Evolutionary conservation across 2,113 vertebrate species (phyloP), one percentile per base, ranked within the genome.

Genomic region (Dinomys branickii): DNA sequence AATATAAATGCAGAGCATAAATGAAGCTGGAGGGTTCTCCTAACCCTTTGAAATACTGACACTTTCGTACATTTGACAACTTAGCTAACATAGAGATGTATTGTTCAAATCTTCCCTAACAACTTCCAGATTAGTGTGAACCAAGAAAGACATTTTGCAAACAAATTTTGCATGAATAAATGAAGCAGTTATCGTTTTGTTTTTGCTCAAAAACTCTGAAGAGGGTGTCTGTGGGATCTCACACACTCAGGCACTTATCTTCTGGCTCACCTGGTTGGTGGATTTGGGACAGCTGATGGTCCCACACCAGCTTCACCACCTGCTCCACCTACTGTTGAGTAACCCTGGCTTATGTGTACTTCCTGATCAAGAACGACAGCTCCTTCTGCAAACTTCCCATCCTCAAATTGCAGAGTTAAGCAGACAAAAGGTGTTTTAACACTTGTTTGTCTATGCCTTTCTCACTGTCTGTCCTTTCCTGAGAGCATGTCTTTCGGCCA

Each of bases 361-460:
- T 28, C 9, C 1, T 61, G 14, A 80, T 3, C 7, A 67, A 84
- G 3, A 0, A 0, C 4, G 5, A 10, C 24, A 17, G 4, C 22
- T 67, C 88, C 50, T 65, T 2, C 3, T 8, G 13, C 5, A 63
- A 35, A 5, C 7, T 16, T 10, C 7, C 38, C 24, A 26, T 12
- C 2, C 17, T 16, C 58, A 56, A 50, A 0, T 0, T 65, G 24
- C 8, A 86, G 38, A 26, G 20, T 0, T 33, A 28, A 22, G 38
- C 12, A 41, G 14, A 87, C 38, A 69, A 26, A 26, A 6, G 11
- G 4, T 0, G 35, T 17, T 86, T 13, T 10, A 63, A 1, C 26
- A 7, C 7, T n/a, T 77, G 44, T 41, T 92, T 26, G 12, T 26
- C 44, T 65, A 38, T 78, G 24, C 3, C 54, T 44, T 5, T 3